A percentile compares a stretch with the other conserved stretches of the same genome.
phyloP scores from a whole-genome alignment of 2,888 invertebrate species.

The Hetaerina titia region DNA sequence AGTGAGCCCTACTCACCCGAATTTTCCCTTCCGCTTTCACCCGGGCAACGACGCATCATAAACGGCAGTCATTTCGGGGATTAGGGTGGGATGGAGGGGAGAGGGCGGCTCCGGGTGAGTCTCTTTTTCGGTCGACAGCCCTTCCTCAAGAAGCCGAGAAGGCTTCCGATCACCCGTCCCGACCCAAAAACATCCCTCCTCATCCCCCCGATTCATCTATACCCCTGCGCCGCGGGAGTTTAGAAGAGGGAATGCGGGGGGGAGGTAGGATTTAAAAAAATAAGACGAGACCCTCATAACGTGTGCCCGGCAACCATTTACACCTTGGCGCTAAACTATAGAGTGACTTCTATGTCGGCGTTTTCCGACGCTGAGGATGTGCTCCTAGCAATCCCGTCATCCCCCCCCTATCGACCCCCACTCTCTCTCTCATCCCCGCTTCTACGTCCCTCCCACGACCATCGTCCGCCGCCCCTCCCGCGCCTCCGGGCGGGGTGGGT shows the following conservation, averaged over 20 bases:
- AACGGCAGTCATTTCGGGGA: not conserved
- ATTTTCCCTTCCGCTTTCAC: not conserved
- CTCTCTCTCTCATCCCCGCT: not conserved
- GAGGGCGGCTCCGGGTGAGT: too few species aligned
- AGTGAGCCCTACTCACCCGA: too few species aligned
- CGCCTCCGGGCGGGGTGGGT: constrained; percentile 20
- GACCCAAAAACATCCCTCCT: not conserved
- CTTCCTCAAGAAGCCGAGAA: not conserved
- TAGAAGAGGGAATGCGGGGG: constrained; percentile 1
- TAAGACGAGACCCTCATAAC: not conserved
- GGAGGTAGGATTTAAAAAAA: not conserved
- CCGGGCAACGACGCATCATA: not conserved
- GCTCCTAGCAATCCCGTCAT: not conserved
- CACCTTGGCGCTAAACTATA: constrained; percentile 56
- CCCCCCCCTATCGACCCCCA: not conserved
- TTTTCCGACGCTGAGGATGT: not conserved
- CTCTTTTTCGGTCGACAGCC: not conserved
- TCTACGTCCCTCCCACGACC: not conserved
- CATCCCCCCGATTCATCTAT: not conserved
- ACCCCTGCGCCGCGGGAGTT: not conserved
- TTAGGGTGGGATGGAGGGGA: not conserved
- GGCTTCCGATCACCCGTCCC: not conserved
- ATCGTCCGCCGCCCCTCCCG: not conserved
- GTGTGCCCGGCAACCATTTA: constrained; percentile 60
- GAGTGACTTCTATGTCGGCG: constrained; percentile 57